These are phyloP conservation scores for Hirtodrosophila cameraria DNA, from an alignment of 2,888 invertebrate species.

Conservation along the genomic window DNA sequence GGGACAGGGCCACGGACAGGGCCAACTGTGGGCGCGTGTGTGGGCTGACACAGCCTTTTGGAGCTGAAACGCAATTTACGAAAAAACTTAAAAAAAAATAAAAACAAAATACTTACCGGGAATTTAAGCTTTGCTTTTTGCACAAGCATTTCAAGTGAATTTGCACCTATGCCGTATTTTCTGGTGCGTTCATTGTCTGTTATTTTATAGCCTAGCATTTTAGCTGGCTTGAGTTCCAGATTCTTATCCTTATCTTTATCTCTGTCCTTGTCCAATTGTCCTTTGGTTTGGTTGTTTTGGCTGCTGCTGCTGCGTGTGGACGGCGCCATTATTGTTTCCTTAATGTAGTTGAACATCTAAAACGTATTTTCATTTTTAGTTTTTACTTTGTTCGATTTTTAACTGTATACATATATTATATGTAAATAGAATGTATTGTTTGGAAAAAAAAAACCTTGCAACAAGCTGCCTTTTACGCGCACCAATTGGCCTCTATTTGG, in stretches of 20 bases:
- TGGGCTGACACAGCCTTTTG: slow-evolving; percentile 13
- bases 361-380: neutral
- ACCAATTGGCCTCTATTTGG: slow-evolving; percentile 37
- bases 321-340: slow-evolving; percentile 69
- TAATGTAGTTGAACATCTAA: slow-evolving; percentile 68
- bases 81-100: slow-evolving; percentile 1
- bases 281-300: slow-evolving; percentile 21
- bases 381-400: neutral
- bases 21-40: slow-evolving; percentile 17
- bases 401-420: neutral
- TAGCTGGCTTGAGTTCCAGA: slow-evolving; percentile 8
- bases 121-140: slow-evolving; percentile 82
- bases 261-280: slow-evolving; percentile 34
- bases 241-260: slow-evolving; percentile 29
- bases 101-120: slow-evolving; percentile 83
- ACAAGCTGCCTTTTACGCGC: slow-evolving; percentile 63
- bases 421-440: slow-evolving; percentile 16
- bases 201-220: slow-evolving; percentile 83
- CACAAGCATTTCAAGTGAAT: slow-evolving; percentile 80
- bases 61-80: slow-evolving; percentile 51
- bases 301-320: slow-evolving; percentile 57
- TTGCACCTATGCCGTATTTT: slow-evolving; percentile 83
- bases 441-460: slow-evolving; percentile 60
- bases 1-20: slow-evolving; percentile 42
- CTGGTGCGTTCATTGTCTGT: slow-evolving; percentile 81